phyloP scores from a whole-genome alignment of 2,888 invertebrate species.

The Helleia helle region DNA sequence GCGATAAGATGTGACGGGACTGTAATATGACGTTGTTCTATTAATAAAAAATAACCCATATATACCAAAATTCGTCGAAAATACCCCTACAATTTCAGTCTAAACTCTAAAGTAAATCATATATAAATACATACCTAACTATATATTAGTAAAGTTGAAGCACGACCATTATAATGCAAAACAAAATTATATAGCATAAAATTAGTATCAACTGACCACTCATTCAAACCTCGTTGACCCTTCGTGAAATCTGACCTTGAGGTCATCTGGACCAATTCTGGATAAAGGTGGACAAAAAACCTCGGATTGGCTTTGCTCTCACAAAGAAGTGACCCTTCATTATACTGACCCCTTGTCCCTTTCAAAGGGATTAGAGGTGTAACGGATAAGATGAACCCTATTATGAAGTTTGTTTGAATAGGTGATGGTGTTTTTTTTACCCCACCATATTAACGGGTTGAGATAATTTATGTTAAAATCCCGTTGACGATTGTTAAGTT shows the following conservation, averaged over 20 bases:
- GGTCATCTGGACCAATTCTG: slow-evolving; percentile 61
- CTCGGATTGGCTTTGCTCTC: slow-evolving; percentile 44
- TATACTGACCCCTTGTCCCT: slow-evolving; percentile 45
- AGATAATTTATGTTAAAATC: slow-evolving; percentile 3
- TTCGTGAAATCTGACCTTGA: slow-evolving; percentile 44
- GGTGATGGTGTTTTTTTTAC: slow-evolving; percentile 4
- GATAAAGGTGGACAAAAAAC: slow-evolving; percentile 51
- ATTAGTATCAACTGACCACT: slow-evolving; percentile 22
- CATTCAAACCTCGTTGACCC: slow-evolving; percentile 24
- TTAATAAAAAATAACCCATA: no score
- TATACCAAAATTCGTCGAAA: no score
- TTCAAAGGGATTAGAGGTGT: slow-evolving; percentile 52
- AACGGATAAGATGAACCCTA: slow-evolving; percentile 28
- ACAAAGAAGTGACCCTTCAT: slow-evolving; percentile 51
- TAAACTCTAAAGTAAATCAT: no score
- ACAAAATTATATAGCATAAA: slow-evolving; percentile 22
- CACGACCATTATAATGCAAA: slow-evolving; percentile 13
- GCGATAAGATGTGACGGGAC: no score
- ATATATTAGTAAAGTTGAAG: no score
- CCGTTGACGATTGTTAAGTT: not conserved
- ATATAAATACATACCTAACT: no score
- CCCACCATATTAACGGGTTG: slow-evolving; percentile 4
- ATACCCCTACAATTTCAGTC: no score
- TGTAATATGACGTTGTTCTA: no score
- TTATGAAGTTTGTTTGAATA: slow-evolving; percentile 8